Evolutionary conservation across 2,113 vertebrate species (phyloP).

Genomic region (Myiagra hebetior): DNA sequence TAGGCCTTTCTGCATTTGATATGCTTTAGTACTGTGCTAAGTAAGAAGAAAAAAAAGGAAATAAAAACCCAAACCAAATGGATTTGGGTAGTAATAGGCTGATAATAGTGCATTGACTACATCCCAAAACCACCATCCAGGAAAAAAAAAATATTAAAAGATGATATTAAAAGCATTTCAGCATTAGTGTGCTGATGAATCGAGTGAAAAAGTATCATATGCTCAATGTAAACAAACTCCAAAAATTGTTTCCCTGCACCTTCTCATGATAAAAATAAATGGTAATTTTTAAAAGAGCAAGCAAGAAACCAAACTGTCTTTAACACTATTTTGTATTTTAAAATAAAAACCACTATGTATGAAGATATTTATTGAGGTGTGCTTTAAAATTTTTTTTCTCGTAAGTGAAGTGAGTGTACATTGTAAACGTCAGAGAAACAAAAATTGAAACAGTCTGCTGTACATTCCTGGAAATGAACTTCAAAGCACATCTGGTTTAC

Average conservation of each 20-base stretch:
- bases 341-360: background rate
- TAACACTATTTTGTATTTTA: background rate
- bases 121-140: background rate
- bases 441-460: constrained; percentile 60
- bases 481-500: constrained; percentile 78
- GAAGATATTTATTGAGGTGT: background rate
- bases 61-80: rapidly evolving
- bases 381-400: background rate
- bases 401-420: constrained; percentile 30
- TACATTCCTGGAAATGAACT: constrained; percentile 71
- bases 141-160: background rate
- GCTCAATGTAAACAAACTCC: background rate
- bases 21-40: background rate
- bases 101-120: background rate
- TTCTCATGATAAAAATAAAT: background rate
- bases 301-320: background rate
- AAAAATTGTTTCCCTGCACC: background rate
- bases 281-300: background rate
- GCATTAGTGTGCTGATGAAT: background rate
- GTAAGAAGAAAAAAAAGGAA: background rate
- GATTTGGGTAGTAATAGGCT: background rate
- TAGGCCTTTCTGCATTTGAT: background rate
- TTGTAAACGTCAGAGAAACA: constrained; percentile 54
- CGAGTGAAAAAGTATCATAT: background rate
- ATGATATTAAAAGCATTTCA: background rate